Conservation (phyloP, 2,797 vertebrate species). For the Sebastes ruberrimus region DNA sequence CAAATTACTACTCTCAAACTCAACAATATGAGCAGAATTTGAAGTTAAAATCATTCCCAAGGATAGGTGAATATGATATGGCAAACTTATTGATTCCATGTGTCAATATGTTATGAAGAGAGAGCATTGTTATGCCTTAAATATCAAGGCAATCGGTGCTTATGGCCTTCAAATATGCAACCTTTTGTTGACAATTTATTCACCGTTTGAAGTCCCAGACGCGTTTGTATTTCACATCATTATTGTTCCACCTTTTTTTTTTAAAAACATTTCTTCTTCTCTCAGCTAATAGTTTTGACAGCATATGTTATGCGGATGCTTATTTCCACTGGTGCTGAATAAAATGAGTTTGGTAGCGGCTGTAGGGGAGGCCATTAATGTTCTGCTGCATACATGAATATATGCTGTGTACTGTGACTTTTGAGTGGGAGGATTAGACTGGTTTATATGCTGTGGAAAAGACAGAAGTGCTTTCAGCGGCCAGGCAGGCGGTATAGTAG, state of each 20-base stretch:
- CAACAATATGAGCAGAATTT: conserved; percentile 29
- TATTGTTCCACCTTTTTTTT: conserved; percentile 1
- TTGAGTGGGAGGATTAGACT: conserved; percentile 1
- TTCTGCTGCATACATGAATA: conserved; percentile 23
- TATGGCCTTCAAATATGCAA: conserved; percentile 10
- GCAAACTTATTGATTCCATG: conserved; percentile 21
- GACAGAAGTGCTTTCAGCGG: background rate
- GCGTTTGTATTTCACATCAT: conserved; percentile 2
- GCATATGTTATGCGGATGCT: background rate
- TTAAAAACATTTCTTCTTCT: background rate
- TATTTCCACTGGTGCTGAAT: conserved; percentile 10
- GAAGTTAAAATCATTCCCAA: conserved; percentile 24
- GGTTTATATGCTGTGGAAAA: conserved; percentile 7
- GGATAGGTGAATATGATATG: background rate
- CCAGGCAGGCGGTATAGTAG: background rate
- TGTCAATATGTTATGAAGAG: conserved; percentile 16
- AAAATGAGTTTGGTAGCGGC: background rate
- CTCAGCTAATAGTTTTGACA: conserved; percentile 1
- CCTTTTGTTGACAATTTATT: conserved; percentile 14
- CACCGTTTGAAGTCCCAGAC: background rate
- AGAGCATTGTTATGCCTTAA: background rate
- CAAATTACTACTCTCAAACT: conserved; percentile 41
- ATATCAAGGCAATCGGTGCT: conserved; percentile 13
- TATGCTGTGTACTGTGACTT: conserved; percentile 15
- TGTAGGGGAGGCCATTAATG: conserved; percentile 12